phyloP scores from a whole-genome alignment of 2,113 vertebrate genomes.

The Etheostoma spectabile region DNA sequence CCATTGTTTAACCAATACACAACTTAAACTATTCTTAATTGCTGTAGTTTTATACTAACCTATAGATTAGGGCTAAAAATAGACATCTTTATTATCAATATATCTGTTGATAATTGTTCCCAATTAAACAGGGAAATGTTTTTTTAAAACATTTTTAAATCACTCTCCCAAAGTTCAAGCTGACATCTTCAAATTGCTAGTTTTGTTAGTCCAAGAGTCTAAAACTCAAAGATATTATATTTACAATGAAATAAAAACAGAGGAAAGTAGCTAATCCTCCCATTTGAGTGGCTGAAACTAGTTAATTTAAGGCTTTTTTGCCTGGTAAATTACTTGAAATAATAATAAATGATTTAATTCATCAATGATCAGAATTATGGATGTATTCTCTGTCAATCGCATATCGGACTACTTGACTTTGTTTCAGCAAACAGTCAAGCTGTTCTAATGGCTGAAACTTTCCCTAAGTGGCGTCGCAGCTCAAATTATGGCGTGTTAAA shows the following conservation, averaged over 20 bases:
- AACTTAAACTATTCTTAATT: background rate
- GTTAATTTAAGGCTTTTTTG: background rate
- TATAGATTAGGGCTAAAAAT: background rate
- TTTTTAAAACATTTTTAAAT: background rate
- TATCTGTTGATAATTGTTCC: background rate
- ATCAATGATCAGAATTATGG: background rate
- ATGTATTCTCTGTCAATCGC: background rate
- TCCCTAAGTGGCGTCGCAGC: background rate
- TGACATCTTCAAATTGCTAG: background rate
- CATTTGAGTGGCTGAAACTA: background rate
- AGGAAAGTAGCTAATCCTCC: background rate
- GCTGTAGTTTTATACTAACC: background rate
- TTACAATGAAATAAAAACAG: background rate
- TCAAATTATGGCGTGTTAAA: slow-evolving; percentile 44
- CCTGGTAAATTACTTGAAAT: background rate
- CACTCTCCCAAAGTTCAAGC: background rate
- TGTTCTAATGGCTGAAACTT: background rate
- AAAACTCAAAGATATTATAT: background rate
- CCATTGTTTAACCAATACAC: background rate
- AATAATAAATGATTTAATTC: background rate
- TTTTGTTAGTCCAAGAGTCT: background rate
- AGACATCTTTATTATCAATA: background rate
- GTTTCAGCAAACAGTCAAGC: background rate
- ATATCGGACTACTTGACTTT: background rate
- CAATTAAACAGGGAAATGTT: background rate